Evolutionary conservation across 2,888 invertebrate genomes (phyloP).

Genomic region (Clepsis dumicolana): DNA sequence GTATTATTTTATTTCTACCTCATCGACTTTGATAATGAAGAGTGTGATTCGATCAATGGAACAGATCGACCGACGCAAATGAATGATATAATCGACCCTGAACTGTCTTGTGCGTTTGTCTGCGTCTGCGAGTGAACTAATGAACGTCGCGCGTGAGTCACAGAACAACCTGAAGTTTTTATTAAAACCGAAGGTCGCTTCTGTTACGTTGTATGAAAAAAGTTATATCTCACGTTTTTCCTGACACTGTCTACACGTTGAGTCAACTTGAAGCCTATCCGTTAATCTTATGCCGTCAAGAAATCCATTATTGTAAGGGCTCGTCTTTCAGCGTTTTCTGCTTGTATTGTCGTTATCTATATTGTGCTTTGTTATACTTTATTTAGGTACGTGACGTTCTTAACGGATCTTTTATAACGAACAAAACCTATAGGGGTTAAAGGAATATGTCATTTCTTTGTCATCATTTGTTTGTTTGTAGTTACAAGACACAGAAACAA

Average conservation of each 20-base stretch:
- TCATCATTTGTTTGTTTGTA: not conserved
- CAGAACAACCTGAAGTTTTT: conserved; percentile 10
- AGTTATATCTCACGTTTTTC: not conserved
- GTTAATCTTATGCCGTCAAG: conserved; percentile 6
- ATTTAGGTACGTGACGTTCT: not conserved
- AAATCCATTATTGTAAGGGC: conserved; percentile 1
- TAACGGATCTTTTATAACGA: not conserved
- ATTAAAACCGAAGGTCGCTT: conserved; percentile 21
- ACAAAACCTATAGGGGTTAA: not conserved
- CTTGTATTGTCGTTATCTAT: not conserved
- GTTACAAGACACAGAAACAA: not conserved
- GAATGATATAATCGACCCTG: conserved; percentile 23
- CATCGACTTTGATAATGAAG: not conserved
- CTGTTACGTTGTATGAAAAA: not conserved
- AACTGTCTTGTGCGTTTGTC: conserved; percentile 25
- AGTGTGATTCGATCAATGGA: conserved; percentile 21
- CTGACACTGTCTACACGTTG: not conserved
- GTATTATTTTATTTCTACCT: not conserved
- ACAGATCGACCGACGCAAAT: conserved; percentile 26
- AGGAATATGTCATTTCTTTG: not conserved
- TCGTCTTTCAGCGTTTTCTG: conserved; percentile 4
- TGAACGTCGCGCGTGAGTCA: conserved; percentile 24
- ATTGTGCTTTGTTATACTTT: conserved; percentile 1
- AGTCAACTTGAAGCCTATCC: conserved; percentile 13
- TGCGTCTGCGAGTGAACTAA: conserved; percentile 6